Evolutionary conservation across 2,888 invertebrate species (phyloP).

Genomic region (Cataglyphis livida): DNA sequence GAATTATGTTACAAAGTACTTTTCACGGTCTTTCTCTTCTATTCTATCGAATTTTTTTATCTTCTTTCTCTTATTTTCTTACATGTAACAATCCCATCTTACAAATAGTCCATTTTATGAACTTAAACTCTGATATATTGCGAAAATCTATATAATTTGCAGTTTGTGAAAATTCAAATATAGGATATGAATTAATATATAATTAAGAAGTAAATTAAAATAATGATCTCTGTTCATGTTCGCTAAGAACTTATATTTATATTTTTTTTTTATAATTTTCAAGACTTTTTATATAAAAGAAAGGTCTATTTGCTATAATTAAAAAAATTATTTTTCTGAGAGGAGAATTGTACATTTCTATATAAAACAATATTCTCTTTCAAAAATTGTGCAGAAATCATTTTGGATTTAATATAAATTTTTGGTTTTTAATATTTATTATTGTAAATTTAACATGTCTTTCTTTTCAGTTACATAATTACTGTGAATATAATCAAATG

Average conservation of each 20-base stretch:
- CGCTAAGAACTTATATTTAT: constrained; percentile 26
- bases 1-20: constrained; percentile 18
- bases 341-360: neutral
- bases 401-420: constrained; percentile 1
- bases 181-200: neutral
- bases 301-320: neutral
- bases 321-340: neutral
- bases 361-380: neutral
- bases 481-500: neutral
- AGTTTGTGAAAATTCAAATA: neutral
- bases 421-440: neutral
- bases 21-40: neutral
- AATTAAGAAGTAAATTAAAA: neutral
- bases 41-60: neutral
- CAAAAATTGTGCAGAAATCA: neutral
- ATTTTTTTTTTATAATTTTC: constrained; percentile 25
- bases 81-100: neutral
- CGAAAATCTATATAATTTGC: neutral
- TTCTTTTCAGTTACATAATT: constrained; percentile 6
- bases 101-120: neutral
- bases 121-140: neutral
- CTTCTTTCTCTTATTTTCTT: neutral
- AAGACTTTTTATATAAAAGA: neutral
- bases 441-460: neutral
- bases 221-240: constrained; percentile 15